Evolutionary conservation across 1,140 invertebrate genomes (phyloP), one percentile per base, ranked within the genome.

Genomic region (Drosophila pandora): DNA sequence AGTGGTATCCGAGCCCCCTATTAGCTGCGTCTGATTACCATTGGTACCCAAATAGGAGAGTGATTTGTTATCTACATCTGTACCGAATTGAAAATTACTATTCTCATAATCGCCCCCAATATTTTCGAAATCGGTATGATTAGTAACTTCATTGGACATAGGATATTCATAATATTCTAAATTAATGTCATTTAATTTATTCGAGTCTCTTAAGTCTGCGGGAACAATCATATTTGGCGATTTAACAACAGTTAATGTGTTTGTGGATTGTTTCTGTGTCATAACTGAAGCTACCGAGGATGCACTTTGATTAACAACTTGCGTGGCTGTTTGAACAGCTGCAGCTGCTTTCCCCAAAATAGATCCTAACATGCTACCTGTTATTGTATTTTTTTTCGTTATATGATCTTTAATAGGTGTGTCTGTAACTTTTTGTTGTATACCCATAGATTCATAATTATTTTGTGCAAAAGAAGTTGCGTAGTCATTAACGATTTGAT

Each of bases 271-370:
- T 76, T 93, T 93, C 69, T 92, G 93, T 61, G 92, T 91, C 73
- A 93, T 92, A 64, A 90, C 89, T 48, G 87, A 90, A 23, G 90
- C 90, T 17, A 91, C 90, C 12, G 92, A 88, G 41, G 90, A 81
- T 25, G 92, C 82, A 25, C 90, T 81, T 58, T 92, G 84, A 61
- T 91, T 91, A 39, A 92, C 91, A 22, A 84, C 92, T 58, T 92
- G 92, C 22, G 92, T 91, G 10, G 92, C 92, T 3, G 92, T 90
- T 30, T 93, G 85, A 17, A 92, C 87, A 45, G 92, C 76, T 21
- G 92, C 90, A 54, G 92, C 87, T 9, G 90, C 90, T 57, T 91
- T 91, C 0, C 74, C 75, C 53, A 83, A 67, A 58, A 88, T 76
- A 0, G 78, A 90, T 13, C 90, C 90, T n/a, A 91, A 76, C 83